Conservation (phyloP, 2,888 invertebrate genomes). For the Dinocampus coccinellae region DNA sequence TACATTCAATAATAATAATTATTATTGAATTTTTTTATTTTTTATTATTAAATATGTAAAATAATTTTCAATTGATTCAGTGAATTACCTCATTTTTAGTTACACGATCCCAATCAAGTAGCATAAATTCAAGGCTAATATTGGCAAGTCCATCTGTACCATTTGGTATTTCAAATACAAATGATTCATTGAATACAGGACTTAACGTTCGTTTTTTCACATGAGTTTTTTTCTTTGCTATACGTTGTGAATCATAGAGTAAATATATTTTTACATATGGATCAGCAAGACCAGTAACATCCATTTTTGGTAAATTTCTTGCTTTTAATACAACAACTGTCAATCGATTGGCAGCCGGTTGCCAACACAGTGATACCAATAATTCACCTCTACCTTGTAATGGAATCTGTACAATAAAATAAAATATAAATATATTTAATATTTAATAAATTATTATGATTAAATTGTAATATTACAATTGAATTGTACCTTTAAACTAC, state of each 20-base stretch:
- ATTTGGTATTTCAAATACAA: slow-evolving; percentile 95
- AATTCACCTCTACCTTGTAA: slow-evolving; percentile 95
- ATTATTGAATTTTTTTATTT: background rate
- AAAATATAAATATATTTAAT: slow-evolving; percentile 26
- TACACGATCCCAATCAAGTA: slow-evolving; percentile 97
- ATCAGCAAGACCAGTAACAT: slow-evolving; percentile 96
- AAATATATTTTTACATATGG: slow-evolving; percentile 98
- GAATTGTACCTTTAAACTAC: slow-evolving; percentile 87
- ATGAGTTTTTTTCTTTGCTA: slow-evolving; percentile 99
- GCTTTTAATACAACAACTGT: slow-evolving; percentile 98
- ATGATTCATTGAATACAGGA: slow-evolving; percentile 99
- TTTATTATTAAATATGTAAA: background rate
- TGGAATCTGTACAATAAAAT: slow-evolving; percentile 77
- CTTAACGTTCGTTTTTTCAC: slow-evolving; percentile 97
- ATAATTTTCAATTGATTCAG: slow-evolving; percentile 67
- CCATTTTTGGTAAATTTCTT: slow-evolving; percentile 97
- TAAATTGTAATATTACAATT: background rate
- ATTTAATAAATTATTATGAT: background rate
- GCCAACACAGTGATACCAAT: slow-evolving; percentile 96
- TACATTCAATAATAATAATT: background rate
- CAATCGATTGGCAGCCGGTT: slow-evolving; percentile 94
- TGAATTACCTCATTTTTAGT: slow-evolving; percentile 90
- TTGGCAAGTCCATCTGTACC: slow-evolving; percentile 83
- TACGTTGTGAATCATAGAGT: slow-evolving; percentile 95
- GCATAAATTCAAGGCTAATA: slow-evolving; percentile 88